Percentiles rank a stretch among this genome's conserved stretches.
These are phyloP conservation scores for Myopa tessellatipennis DNA, from an alignment of 2,888 invertebrate genomes.

Conservation along the genomic window DNA sequence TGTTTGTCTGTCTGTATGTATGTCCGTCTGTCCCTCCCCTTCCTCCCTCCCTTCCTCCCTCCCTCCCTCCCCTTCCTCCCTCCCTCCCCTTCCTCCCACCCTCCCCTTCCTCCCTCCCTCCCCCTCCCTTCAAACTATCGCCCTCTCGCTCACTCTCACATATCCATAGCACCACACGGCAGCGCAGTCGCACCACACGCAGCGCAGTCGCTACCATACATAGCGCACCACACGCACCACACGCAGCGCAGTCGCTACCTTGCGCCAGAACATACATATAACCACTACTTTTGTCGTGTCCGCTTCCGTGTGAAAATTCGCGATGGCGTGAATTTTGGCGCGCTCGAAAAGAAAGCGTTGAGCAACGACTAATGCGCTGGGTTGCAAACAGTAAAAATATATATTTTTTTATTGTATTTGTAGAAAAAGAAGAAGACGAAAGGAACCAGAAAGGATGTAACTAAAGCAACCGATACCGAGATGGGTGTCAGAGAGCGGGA, in stretches of 20 bases:
- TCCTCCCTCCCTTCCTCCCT: neutral
- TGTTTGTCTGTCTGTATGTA: no score
- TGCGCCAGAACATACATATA: no score
- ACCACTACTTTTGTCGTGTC: constrained; percentile 16
- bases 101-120: neutral
- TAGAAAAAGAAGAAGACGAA: neutral
- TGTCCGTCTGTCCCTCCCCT: no score
- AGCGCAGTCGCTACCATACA: no score
- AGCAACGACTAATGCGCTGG: constrained; percentile 1
- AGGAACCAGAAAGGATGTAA: neutral
- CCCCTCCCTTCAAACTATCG: neutral
- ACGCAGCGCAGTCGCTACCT: no score
- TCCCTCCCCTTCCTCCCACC: neutral
- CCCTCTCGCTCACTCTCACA: neutral
- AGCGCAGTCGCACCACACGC: no score
- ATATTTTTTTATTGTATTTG: neutral
- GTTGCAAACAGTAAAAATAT: constrained; percentile 10
- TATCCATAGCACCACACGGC: no score
- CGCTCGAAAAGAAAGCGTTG: constrained; percentile 15
- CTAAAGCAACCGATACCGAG: neutral
- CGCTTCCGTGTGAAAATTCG: constrained; percentile 28
- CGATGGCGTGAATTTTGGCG: constrained; percentile 19
- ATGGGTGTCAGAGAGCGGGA: neutral
- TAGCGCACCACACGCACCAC: no score
- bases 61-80: neutral